Conservation (phyloP, 2,113 vertebrate species). For the Leptosomus discolor region DNA sequence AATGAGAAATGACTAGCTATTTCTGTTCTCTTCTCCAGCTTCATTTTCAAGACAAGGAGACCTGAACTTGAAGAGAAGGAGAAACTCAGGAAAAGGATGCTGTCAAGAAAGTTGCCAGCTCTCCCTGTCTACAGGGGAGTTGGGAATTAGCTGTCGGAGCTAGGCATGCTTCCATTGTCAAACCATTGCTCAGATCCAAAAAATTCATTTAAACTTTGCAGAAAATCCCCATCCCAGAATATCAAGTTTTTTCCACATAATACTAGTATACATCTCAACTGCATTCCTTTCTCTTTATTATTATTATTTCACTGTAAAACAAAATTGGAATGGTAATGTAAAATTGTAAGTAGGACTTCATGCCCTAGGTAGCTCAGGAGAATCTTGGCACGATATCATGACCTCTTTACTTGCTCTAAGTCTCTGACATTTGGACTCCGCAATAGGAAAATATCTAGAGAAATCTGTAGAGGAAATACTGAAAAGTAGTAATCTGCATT, state of each 20-base stretch:
- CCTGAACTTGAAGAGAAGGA: neutral
- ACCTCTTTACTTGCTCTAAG: neutral
- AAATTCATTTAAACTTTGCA: neutral
- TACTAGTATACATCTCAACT: neutral
- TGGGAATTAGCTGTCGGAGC: fast-evolving
- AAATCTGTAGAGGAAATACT: neutral
- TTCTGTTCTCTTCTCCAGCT: neutral
- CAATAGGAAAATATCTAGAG: neutral
- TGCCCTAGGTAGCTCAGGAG: neutral
- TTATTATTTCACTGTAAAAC: neutral
- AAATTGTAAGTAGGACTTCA: neutral
- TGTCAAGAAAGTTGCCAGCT: neutral
- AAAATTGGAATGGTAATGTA: neutral
- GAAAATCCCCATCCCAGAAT: neutral
- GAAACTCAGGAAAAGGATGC: neutral
- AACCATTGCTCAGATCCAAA: neutral
- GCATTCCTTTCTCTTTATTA: neutral
- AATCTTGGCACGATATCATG: neutral
- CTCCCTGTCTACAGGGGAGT: neutral
- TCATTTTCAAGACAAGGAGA: neutral
- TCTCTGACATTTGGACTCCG: neutral
- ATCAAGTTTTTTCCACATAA: neutral
- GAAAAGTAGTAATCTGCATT: neutral
- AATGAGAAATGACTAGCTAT: neutral
- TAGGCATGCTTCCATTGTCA: neutral